These are phyloP conservation scores for Engraulis encrasicolus DNA, from an alignment of 2,113 vertebrate species.

Conservation along the genomic window DNA sequence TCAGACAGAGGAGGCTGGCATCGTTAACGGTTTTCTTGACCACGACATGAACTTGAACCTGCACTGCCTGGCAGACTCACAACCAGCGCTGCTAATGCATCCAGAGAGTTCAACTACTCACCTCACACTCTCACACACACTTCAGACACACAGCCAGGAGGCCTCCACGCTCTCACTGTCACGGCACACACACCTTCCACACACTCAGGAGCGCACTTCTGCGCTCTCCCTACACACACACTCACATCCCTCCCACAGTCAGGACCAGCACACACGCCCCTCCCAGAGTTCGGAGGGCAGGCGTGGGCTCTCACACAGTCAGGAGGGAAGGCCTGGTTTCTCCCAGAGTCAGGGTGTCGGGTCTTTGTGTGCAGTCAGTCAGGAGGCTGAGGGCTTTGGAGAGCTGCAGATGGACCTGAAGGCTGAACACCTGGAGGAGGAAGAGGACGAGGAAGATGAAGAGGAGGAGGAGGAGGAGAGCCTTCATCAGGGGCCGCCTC, in stretches of 20 bases:
- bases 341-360: background rate
- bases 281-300: too few relatives aligned
- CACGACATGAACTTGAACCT: background rate
- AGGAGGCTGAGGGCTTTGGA: background rate
- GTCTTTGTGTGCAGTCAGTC: background rate
- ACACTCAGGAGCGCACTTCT: too few relatives aligned
- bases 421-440: slow-evolving; percentile 15
- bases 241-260: too few relatives aligned
- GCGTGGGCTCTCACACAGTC: background rate
- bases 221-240: too few relatives aligned
- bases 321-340: too few relatives aligned
- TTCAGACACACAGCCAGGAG: too few relatives aligned
- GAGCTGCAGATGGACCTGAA: slow-evolving; percentile 6
- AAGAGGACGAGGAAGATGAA: too few relatives aligned
- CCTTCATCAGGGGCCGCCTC: background rate
- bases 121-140: too few relatives aligned
- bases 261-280: background rate
- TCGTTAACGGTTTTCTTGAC: background rate
- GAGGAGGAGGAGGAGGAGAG: background rate
- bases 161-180: too few relatives aligned
- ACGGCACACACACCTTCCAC: too few relatives aligned
- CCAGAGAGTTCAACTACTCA: too few relatives aligned
- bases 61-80: background rate
- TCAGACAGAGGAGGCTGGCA: background rate
- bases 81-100: background rate